Conservation (phyloP, 2,888 invertebrate species). For the Chaetogeoica ovagalla region DNA sequence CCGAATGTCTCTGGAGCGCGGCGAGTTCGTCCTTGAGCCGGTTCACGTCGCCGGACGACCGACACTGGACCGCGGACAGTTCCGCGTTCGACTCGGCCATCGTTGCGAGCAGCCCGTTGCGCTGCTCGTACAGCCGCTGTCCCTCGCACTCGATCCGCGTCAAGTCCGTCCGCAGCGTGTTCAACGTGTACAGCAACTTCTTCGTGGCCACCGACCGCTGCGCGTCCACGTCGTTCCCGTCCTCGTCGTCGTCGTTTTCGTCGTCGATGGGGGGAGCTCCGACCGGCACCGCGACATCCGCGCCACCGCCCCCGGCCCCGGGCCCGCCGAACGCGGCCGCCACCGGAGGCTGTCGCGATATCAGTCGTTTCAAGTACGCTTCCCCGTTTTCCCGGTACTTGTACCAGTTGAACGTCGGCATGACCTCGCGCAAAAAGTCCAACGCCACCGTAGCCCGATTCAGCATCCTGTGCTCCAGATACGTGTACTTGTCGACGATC, state of each 20-base stretch:
- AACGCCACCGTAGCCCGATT: conserved; percentile 43
- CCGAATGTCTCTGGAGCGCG: not conserved
- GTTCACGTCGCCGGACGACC: not conserved
- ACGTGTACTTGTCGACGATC: conserved; percentile 19
- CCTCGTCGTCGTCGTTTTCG: not conserved
- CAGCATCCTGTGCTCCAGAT: conserved; percentile 6
- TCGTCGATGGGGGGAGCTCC: not conserved
- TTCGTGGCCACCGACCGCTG: conserved; percentile 12
- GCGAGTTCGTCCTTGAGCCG: conserved; percentile 14
- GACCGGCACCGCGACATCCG: not conserved
- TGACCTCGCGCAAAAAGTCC: conserved; percentile 18
- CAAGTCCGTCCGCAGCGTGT: conserved; percentile 33
- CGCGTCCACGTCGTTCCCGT: not conserved
- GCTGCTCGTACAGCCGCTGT: conserved; percentile 20
- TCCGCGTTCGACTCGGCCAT: not conserved
- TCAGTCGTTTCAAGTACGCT: not conserved
- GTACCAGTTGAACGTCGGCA: conserved; percentile 32
- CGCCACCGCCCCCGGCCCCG: not conserved
- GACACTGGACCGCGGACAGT: conserved; percentile 1
- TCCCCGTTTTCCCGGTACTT: conserved; percentile 23
- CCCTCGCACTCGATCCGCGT: conserved; percentile 26
- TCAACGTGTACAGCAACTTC: conserved; percentile 33
- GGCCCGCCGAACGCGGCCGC: not conserved
- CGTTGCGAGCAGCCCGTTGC: not conserved
- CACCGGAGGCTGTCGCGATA: not conserved